Evolutionary conservation across 1,140 invertebrate genomes (phyloP).

Genomic region (Probaryconus sp.): DNA sequence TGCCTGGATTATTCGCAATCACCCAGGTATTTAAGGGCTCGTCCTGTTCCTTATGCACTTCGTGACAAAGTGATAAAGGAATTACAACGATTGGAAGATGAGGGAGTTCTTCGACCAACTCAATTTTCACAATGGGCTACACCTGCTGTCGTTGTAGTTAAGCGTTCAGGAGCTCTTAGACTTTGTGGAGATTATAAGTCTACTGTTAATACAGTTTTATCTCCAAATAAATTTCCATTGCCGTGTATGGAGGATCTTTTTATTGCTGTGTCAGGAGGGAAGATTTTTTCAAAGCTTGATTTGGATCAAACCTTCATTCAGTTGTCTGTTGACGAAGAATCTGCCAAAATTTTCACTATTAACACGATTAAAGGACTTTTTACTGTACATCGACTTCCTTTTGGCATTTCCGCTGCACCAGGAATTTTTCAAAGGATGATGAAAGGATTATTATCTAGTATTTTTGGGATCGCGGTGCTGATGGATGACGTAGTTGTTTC

Average conservation of each 20-base stretch:
- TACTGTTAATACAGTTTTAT: conserved; percentile 68
- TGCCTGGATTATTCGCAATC: no score
- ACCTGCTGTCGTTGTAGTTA: conserved; percentile 22
- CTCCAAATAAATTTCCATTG: conserved; percentile 65
- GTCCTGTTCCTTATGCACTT: no score
- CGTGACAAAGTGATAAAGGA: no score
- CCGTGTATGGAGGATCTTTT: conserved; percentile 68
- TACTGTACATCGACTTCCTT: conserved; percentile 75
- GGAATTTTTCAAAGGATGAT: conserved; percentile 73
- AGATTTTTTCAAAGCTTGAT: conserved; percentile 59
- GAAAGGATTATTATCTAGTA: conserved; percentile 64
- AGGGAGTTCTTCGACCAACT: conserved; percentile 17
- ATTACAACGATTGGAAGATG: neutral
- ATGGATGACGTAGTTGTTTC: conserved; percentile 68
- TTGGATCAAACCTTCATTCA: conserved; percentile 48
- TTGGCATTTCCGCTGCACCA: conserved; percentile 74
- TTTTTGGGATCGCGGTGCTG: conserved; percentile 61
- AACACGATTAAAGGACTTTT: no score
- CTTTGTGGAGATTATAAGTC: conserved; percentile 70
- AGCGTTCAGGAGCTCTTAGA: conserved; percentile 1
- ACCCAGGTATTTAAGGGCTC: no score
- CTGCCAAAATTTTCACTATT: no score
- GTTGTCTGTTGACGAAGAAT: conserved; percentile 62
- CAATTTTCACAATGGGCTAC: conserved; percentile 34
- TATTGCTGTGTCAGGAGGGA: conserved; percentile 56